Percentiles rank a stretch among this genome's conserved stretches.
Conservation (phyloP, 2,797 vertebrate genomes). For the Manis javanica region DNA sequence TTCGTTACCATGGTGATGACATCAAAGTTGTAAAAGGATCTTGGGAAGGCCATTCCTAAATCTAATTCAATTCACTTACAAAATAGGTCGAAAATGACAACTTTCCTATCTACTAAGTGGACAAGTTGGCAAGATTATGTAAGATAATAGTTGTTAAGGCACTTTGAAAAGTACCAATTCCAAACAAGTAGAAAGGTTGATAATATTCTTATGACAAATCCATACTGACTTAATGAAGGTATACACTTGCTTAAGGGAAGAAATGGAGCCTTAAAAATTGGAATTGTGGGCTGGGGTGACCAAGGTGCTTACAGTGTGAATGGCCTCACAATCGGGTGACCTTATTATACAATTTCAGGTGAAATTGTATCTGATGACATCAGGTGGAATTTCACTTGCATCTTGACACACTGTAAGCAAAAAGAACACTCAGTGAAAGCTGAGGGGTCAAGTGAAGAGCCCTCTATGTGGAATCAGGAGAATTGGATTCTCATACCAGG, state of each 20-base stretch:
- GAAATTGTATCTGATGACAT: neutral
- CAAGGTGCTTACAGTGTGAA: neutral
- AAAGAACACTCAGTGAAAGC: neutral
- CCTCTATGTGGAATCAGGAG: neutral
- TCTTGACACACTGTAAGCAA: neutral
- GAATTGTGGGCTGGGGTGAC: neutral
- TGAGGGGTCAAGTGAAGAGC: neutral
- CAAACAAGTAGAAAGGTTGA: neutral
- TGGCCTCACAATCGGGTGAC: neutral
- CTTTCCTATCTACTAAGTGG: neutral
- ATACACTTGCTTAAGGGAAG: neutral
- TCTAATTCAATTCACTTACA: neutral
- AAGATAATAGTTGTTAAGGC: neutral
- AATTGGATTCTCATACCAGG: neutral
- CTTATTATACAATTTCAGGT: neutral
- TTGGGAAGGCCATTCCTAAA: neutral
- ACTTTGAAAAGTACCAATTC: neutral
- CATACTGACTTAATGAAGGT: neutral
- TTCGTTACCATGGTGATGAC: neutral
- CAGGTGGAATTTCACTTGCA: neutral
- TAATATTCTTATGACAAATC: neutral
- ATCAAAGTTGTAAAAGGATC: neutral
- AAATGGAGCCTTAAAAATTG: neutral
- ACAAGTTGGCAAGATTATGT: neutral
- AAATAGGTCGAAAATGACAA: neutral